Base-by-base conservation (phyloP, 2,888 invertebrate species). In the Eumacrocentrus americanus region DNA sequence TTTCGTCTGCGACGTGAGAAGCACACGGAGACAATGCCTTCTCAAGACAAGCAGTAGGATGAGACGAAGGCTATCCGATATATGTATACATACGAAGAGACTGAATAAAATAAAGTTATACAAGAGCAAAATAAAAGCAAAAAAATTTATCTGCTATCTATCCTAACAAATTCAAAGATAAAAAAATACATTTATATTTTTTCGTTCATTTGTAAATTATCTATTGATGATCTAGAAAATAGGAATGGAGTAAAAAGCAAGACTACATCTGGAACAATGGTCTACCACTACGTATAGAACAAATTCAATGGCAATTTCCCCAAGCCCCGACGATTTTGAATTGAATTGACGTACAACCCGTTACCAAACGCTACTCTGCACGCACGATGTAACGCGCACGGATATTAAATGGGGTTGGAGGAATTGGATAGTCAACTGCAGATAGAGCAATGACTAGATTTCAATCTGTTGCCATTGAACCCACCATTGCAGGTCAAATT, bases 271-370 rank as follows among this genome's bases (percentile, higher is more conserved):
- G 23, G 20, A 51, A 51, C 38, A 51, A 51, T 51, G 34, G 51
- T 6, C 12, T 2, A 37, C 51, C 34, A 35, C 37, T n/a, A 22
- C 69, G 70, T 75, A 71, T 69, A 67, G 73, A 66, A 73, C 74
- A 9, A 73, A 78, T 78, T 74, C 75, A 78, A 77, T 77, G 69
- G 65, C 76, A 73, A 76, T 77, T 76, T 74, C 72, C 74, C 76
- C 64, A 63, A 63, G 71, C 74, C 65, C 69, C 74, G 71, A 37
- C 69, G 69, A 72, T 73, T 73, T 69, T 66, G 23, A 53, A 53
- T 53, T 40, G 53, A 53, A 42, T 53, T 53, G 53, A 53, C 53
- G 25, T 46, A 46, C 23, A 46, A 23, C 22, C 53, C 53, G 29
- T 38, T 38, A 42, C 16, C 23, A 23, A 46, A 46, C 22, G n/a